phyloP scores from a whole-genome alignment of 1,140 invertebrate genomes.

The Heliothis virescens region DNA sequence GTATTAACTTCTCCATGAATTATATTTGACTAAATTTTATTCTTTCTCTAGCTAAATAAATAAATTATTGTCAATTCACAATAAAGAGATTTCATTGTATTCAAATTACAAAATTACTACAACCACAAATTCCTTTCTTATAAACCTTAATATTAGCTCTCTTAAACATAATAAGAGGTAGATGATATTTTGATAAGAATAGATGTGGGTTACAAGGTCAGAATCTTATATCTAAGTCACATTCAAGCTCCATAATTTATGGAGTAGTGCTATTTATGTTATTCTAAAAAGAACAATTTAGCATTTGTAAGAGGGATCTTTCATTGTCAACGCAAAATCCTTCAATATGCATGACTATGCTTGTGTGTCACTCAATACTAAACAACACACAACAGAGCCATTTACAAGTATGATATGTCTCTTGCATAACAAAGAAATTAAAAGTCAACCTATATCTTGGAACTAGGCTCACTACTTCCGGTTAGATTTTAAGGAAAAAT shows the following conservation, averaged over 20 bases:
- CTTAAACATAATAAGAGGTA: conserved; percentile 33
- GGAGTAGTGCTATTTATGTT: background rate
- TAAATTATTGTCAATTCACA: conserved; percentile 63
- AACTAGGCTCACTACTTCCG: background rate
- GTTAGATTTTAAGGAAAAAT: background rate
- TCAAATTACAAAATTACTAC: conserved; percentile 32
- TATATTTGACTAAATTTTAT: conserved; percentile 48
- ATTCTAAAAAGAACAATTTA: background rate
- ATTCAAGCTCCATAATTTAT: background rate
- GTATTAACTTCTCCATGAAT: conserved; percentile 29
- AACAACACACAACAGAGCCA: conserved; percentile 1
- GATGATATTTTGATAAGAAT: conserved; percentile 19
- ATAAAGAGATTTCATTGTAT: conserved; percentile 48
- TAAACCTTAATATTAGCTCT: background rate
- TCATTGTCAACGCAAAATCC: conserved; percentile 10
- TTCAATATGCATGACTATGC: conserved; percentile 1
- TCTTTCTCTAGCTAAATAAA: conserved; percentile 49
- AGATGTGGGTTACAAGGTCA: background rate
- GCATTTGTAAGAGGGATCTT: background rate
- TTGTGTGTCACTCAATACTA: background rate
- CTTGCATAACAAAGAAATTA: conserved; percentile 9
- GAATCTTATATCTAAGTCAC: background rate
- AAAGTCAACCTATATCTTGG: background rate
- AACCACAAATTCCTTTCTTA: conserved; percentile 5
- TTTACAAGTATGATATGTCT: conserved; percentile 16